These are phyloP conservation scores for Patella ulyssiponensis DNA, from an alignment of 2,888 invertebrate species.

Conservation along the genomic window DNA sequence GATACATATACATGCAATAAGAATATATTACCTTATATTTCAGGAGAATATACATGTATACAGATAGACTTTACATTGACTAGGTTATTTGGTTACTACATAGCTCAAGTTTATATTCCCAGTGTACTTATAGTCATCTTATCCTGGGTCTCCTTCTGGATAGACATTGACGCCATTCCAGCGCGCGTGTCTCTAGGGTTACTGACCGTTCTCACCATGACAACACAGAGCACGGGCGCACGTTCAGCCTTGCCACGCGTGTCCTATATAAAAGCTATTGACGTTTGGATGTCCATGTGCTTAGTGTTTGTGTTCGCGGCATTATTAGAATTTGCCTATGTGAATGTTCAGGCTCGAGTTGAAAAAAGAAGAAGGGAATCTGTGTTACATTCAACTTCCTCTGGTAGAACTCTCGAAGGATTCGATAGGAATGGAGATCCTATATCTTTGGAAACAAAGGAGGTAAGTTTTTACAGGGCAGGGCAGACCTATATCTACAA, in stretches of 20 bases:
- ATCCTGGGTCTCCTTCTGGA: conserved; percentile 80
- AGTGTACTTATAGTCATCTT: conserved; percentile 73
- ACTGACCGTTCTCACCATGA: conserved; percentile 43
- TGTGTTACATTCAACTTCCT: conserved; percentile 3
- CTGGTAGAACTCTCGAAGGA: neutral
- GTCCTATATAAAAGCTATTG: conserved; percentile 39
- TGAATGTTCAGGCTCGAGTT: conserved; percentile 28
- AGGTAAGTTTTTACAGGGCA: neutral
- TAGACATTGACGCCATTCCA: conserved; percentile 43
- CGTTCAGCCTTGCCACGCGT: conserved; percentile 37
- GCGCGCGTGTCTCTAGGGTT: conserved; percentile 42
- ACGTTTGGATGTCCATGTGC: conserved; percentile 32
- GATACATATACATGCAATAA: too few species aligned
- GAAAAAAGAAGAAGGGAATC: conserved; percentile 20
- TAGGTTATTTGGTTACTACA: conserved; percentile 84
- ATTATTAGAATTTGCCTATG: conserved; percentile 34
- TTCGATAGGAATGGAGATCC: neutral
- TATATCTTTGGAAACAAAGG: neutral
- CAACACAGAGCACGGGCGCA: conserved; percentile 42
- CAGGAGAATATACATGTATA: conserved; percentile 38
- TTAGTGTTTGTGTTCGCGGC: conserved; percentile 33
- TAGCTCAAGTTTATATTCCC: conserved; percentile 75
- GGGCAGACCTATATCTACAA: neutral
- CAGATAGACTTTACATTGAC: conserved; percentile 80
- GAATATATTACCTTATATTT: neutral